Base-by-base conservation (phyloP, 1,140 invertebrate genomes). In the Drosophila athabasca region DNA sequence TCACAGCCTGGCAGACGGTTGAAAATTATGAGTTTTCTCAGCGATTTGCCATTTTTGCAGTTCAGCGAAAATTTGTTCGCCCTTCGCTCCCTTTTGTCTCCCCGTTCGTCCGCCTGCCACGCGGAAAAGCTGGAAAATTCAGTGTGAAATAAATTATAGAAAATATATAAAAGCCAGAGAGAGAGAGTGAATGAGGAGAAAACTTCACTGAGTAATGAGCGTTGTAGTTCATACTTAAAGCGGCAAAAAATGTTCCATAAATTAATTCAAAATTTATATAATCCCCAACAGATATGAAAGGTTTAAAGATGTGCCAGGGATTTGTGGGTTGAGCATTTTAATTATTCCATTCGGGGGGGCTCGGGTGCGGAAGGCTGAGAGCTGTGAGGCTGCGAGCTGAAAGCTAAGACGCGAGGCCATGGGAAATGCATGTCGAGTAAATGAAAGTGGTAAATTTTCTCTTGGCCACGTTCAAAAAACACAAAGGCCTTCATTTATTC, bases 401-500 rank as follows among this genome's bases (percentile, higher is more conserved):
- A 48, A 58, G 41, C 44, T 19, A 19, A 73, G 68, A 35, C 8
- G 35, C 9, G 35, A 11, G 35, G 9, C 35, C 35, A 11, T 39
- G 45, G 51, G 45, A 49, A 79, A 57, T 78, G 68, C 44, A 66
- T 53, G 72, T 49, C 72, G 57, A 70, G 61, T 79, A 79, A 87
- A 88, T 88, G 75, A 88, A 79, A 82, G 79, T 88, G 83, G 78
- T 88, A 76, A 82, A 76, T 76, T 74, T 64, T 62, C 45, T 39
- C 57, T 76, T 69, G 60, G 54, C 45, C 60, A 50, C 59, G 66
- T 60, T 64, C 52, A 54, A 54, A 61, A 76, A 76, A 69, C 54
- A 83, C 76, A 84, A 84, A 77, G 77, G 69, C 76, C 76, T 89
- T 88, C 79, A 88, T 87, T 89, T 87, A 87, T 87, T 87, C 82